phyloP scores from a whole-genome alignment of 2,797 vertebrate species.

The Karalla daura region DNA sequence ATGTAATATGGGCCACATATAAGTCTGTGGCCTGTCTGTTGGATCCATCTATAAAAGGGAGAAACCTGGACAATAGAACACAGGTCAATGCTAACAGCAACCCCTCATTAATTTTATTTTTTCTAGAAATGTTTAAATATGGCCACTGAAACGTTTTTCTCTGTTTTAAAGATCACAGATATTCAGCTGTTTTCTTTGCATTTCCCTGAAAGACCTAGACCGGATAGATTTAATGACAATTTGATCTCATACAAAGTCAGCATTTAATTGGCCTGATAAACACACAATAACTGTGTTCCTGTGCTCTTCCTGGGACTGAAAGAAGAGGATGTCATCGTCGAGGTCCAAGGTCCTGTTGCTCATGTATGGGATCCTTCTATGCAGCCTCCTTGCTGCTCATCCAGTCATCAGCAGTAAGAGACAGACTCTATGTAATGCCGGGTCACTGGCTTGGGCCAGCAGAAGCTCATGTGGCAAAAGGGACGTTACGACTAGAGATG shows the following conservation, averaged over 20 bases:
- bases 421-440: constrained; percentile 56
- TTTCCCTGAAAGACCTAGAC: neutral
- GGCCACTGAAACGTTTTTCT: constrained; percentile 12
- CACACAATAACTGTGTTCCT: neutral
- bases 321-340: constrained; percentile 83
- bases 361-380: constrained; percentile 85
- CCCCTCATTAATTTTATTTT: neutral
- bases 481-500: constrained; percentile 84
- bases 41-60: constrained; percentile 61
- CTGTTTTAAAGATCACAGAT: constrained; percentile 3
- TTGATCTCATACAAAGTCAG: constrained; percentile 7
- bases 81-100: neutral
- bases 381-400: constrained; percentile 77
- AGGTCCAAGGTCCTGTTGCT: constrained; percentile 84
- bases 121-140: constrained; percentile 39
- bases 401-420: constrained; percentile 49
- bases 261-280: neutral
- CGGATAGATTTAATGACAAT: neutral
- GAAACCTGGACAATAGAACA: constrained; percentile 73
- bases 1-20: constrained; percentile 89
- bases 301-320: neutral
- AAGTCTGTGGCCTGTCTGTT: constrained; percentile 79
- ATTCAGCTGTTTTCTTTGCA: neutral
- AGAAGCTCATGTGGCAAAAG: constrained; percentile 86
- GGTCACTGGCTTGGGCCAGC: constrained; percentile 82